These are phyloP conservation scores for Ciconia stormi DNA, from an alignment of 2,113 vertebrate genomes.

Conservation along the genomic window DNA sequence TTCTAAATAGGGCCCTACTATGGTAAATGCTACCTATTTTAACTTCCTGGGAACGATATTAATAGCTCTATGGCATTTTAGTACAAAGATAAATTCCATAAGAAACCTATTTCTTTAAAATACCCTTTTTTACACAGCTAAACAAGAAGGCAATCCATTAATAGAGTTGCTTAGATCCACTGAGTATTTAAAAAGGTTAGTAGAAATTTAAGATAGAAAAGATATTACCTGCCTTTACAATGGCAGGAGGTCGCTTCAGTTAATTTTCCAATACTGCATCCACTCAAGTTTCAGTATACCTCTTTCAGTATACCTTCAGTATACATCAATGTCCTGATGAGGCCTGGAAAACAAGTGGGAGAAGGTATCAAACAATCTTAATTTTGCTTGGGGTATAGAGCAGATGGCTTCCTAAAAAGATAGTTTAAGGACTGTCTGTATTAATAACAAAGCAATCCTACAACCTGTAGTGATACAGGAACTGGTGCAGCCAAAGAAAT, in stretches of 20 bases:
- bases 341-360: neutral
- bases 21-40: neutral
- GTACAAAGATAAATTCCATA: neutral
- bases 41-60: neutral
- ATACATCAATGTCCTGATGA: neutral
- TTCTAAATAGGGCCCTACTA: neutral
- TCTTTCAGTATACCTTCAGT: no score
- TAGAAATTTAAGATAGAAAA: neutral
- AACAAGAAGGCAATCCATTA: neutral
- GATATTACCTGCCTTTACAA: neutral
- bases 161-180: neutral
- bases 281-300: neutral
- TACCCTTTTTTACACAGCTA: neutral
- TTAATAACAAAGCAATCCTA: neutral
- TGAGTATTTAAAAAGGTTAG: neutral
- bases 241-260: neutral
- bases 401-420: neutral
- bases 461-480: neutral
- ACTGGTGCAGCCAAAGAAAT: neutral
- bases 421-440: neutral
- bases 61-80: neutral
- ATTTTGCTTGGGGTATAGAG: neutral
- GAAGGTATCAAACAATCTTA: neutral
- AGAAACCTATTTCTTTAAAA: neutral
- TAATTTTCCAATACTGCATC: neutral